phyloP scores from a whole-genome alignment of 2,797 vertebrate species.

The Chlorospingus semifuscus region DNA sequence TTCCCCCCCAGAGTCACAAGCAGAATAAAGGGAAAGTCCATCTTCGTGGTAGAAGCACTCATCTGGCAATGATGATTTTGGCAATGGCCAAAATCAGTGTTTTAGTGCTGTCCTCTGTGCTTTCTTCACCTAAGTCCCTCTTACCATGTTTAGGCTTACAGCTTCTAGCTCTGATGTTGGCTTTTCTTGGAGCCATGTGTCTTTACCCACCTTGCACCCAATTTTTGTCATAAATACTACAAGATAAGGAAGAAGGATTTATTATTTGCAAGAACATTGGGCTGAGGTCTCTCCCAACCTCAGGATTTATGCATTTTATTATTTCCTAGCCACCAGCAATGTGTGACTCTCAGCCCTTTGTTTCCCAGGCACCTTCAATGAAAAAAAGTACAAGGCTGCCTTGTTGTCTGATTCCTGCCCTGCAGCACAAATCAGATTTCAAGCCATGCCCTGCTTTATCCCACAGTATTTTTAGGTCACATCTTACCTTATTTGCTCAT shows the following conservation, averaged over 20 bases:
- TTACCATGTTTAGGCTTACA: neutral
- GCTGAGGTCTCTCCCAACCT: neutral
- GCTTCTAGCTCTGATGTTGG: neutral
- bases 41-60: neutral
- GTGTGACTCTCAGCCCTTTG: neutral
- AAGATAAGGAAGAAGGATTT: neutral
- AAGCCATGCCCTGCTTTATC: neutral
- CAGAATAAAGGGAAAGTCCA: neutral
- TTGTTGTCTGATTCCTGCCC: neutral
- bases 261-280: neutral
- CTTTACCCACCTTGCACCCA: neutral
- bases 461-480: neutral
- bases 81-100: neutral
- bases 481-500: neutral
- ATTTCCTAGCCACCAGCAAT: neutral
- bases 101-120: rapidly evolving
- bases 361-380: neutral
- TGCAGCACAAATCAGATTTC: neutral
- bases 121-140: neutral
- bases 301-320: neutral
- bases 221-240: neutral
- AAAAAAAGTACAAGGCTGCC: neutral
- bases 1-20: neutral
- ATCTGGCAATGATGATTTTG: neutral
- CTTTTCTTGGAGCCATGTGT: neutral